Conservation (phyloP, 2,113 vertebrate species). For the Danionella cerebrum region DNA sequence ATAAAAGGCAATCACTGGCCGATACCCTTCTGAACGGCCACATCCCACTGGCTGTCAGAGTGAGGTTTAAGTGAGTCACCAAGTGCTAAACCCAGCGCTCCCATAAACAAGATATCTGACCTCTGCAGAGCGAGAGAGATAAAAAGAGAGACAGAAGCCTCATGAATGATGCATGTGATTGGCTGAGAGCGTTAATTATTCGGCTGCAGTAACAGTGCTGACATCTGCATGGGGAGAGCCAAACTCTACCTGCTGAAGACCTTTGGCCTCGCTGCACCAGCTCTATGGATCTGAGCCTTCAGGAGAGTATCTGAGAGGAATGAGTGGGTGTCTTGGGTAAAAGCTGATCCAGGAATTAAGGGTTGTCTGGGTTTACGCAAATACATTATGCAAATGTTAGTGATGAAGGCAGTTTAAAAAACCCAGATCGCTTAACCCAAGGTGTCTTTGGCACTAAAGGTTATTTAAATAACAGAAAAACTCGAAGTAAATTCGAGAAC, state of each 20-base stretch:
- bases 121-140: background rate
- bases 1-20: conserved; percentile 37
- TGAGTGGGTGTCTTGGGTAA: background rate
- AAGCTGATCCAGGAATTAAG: background rate
- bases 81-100: background rate
- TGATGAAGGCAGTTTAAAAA: conserved; percentile 18
- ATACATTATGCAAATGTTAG: conserved; percentile 36
- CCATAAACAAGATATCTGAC: conserved; percentile 26
- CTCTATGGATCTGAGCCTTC: conserved; percentile 10
- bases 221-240: conserved; percentile 20
- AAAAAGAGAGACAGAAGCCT: conserved; percentile 7
- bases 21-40: background rate
- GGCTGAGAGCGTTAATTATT: conserved; percentile 39
- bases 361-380: conserved; percentile 26
- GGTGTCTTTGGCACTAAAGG: conserved; percentile 11
- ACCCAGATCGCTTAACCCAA: conserved; percentile 28
- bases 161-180: conserved; percentile 39
- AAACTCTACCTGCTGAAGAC: conserved; percentile 15
- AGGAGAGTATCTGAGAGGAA: background rate
- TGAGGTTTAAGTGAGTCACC: background rate
- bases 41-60: background rate
- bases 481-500: conserved; percentile 13
- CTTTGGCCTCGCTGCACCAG: conserved; percentile 27
- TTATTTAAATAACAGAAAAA: no score
- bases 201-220: conserved; percentile 23